These are phyloP conservation scores for Xiphorhynchus elegans DNA, from an alignment of 2,113 vertebrate species.

Conservation along the genomic window DNA sequence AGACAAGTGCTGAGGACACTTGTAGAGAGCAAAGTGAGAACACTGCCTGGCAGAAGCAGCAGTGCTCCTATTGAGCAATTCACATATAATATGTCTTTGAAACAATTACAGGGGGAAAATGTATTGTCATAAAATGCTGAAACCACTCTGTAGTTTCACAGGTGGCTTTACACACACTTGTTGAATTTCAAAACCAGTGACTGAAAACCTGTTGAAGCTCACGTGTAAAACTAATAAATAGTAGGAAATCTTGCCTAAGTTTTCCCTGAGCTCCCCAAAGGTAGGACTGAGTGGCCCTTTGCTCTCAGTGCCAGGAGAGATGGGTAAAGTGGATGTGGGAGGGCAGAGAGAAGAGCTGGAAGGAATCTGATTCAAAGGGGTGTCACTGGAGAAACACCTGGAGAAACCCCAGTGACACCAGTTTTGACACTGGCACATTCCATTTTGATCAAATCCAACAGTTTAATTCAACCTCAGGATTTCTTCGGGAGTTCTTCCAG, in stretches of 20 bases:
- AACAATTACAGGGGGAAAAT: background rate
- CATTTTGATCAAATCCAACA: background rate
- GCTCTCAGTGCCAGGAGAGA: background rate
- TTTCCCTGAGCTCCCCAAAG: background rate
- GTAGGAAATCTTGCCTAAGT: background rate
- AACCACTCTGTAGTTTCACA: background rate
- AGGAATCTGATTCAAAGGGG: background rate
- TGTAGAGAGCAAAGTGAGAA: background rate
- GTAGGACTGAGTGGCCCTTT: background rate
- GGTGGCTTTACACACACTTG: background rate
- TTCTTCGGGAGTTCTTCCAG: background rate
- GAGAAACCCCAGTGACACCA: background rate
- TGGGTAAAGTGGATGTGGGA: background rate
- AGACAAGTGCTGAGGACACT: background rate
- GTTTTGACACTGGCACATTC: background rate
- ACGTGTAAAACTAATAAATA: background rate
- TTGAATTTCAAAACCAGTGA: background rate
- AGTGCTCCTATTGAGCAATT: background rate
- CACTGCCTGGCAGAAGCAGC: background rate
- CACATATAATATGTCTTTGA: background rate
- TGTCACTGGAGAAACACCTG: rapidly evolving
- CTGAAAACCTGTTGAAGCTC: background rate
- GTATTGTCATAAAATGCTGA: background rate
- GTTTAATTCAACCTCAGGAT: background rate
- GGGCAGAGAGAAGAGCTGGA: background rate